phyloP scores from a whole-genome alignment of 2,113 vertebrate genomes.

The Neomonachus schauinslandi region DNA sequence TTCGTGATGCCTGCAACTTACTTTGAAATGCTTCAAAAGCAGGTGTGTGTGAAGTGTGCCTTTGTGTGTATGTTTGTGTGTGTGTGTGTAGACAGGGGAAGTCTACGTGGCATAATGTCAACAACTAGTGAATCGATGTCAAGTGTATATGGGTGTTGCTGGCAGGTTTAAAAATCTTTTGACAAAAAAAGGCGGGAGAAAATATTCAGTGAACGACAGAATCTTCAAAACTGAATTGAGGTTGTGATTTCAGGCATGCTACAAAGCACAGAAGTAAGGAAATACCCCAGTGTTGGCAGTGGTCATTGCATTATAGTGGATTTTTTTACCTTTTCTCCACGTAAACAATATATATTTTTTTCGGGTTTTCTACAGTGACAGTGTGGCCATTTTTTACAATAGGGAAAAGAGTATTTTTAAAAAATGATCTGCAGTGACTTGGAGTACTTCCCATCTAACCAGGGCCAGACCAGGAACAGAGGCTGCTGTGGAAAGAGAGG shows the following conservation, averaged over 20 bases:
- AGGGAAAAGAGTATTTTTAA: background rate
- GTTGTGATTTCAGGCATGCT: background rate
- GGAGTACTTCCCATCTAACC: background rate
- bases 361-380: background rate
- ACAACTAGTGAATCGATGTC: background rate
- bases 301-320: background rate
- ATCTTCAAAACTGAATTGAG: background rate
- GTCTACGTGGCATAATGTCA: background rate
- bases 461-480: background rate
- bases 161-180: background rate
- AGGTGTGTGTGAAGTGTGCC: accelerated
- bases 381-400: background rate
- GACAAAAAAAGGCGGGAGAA: background rate
- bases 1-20: background rate
- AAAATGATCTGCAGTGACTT: background rate
- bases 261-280: background rate
- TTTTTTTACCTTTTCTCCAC: background rate
- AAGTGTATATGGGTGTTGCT: background rate
- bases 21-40: background rate
- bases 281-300: background rate
- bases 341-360: background rate
- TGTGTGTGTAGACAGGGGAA: background rate
- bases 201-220: background rate
- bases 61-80: no score
- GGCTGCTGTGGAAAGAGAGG: background rate